Conservation (phyloP, 2,888 invertebrate genomes). For the Eristalinus sepulchralis region DNA sequence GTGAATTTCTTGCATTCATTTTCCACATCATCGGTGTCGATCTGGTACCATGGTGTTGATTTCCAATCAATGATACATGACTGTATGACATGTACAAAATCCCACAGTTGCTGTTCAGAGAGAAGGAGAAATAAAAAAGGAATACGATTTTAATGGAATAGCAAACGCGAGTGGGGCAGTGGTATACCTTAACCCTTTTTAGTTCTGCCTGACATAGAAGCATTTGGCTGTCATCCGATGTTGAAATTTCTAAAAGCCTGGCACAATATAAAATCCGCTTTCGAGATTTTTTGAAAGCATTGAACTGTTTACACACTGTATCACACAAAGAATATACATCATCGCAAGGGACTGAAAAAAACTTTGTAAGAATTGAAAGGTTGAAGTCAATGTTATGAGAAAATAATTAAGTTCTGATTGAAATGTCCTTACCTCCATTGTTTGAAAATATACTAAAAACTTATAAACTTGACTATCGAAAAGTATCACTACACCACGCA, state of each 20-base stretch:
- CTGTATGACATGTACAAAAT: conserved; percentile 91
- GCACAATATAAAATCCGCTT: conserved; percentile 88
- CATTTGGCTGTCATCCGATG: conserved; percentile 91
- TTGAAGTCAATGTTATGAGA: conserved; percentile 44
- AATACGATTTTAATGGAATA: conserved; percentile 44
- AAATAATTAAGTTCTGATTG: conserved; percentile 33
- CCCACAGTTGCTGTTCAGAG: conserved; percentile 89
- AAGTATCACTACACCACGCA: conserved; percentile 89
- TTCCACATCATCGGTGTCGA: conserved; percentile 97
- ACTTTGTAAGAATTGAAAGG: conserved; percentile 78
- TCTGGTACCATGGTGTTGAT: conserved; percentile 94
- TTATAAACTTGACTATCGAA: conserved; percentile 89
- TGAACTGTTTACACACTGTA: conserved; percentile 85
- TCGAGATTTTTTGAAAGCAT: conserved; percentile 86
- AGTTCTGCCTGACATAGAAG: conserved; percentile 89
- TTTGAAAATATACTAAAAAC: conserved; percentile 49
- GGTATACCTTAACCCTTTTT: conserved; percentile 86
- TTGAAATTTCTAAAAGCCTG: conserved; percentile 90
- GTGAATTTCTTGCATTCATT: conserved; percentile 96
- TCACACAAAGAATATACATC: conserved; percentile 88
- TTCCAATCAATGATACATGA: conserved; percentile 96
- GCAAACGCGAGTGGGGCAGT: conserved; percentile 6
- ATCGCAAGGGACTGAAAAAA: conserved; percentile 85
- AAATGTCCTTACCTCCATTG: conserved; percentile 50
- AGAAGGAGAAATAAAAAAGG: background rate